Conservation (phyloP, 2,888 invertebrate species). For the Acholoe squamosa region DNA sequence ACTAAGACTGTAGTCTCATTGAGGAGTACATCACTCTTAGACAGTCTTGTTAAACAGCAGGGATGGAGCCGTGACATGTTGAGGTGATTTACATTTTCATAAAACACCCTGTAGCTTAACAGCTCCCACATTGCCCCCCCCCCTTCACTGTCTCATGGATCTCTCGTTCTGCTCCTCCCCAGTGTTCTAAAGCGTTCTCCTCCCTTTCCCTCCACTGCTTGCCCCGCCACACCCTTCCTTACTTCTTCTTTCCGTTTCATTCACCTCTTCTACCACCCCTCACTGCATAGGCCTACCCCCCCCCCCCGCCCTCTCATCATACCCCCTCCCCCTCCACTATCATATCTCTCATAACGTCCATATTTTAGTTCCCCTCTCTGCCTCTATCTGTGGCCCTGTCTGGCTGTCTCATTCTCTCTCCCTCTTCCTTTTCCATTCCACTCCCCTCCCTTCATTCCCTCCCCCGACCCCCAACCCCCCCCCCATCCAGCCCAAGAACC, state of each 20-base stretch:
- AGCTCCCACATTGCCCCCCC: neutral
- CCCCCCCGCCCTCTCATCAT: neutral
- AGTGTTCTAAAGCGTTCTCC: neutral
- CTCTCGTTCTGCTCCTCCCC: neutral
- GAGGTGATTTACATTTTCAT: no score
- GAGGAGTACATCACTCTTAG: no score
- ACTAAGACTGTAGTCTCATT: no score
- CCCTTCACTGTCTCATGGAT: neutral
- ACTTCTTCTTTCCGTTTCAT: neutral
- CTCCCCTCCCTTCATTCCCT: neutral
- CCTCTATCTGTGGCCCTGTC: no score
- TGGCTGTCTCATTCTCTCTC: no score
- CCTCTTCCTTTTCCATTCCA: neutral
- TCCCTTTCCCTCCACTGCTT: neutral
- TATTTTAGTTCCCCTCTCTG: neutral
- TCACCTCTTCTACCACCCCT: no score
- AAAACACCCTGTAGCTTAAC: neutral
- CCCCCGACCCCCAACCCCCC: neutral
- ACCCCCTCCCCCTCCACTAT: neutral
- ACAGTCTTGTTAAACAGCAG: no score
- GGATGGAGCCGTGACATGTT: no score
- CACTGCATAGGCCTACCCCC: neutral
- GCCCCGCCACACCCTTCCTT: neutral
- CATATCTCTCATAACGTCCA: neutral
- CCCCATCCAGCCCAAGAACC: no score